Evolutionary conservation across 2,797 vertebrate genomes (phyloP), one percentile per base, ranked within the genome.

Genomic region (Neosilurus mollespiculum): DNA sequence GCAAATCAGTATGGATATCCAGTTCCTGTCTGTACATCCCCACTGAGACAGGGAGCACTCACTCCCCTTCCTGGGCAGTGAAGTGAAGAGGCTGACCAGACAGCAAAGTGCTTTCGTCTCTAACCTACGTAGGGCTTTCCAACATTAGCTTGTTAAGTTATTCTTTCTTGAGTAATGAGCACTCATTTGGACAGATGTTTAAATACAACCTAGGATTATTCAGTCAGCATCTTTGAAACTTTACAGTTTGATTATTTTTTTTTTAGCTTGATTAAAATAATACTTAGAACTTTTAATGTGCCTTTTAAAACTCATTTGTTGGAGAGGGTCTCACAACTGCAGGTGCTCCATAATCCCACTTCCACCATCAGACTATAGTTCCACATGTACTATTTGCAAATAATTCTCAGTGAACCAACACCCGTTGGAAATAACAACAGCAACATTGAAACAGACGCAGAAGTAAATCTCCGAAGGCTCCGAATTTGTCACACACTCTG

Each of bases 11-110:
- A 66, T 72, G 73, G 75, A 80, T 75, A 86, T 87, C 73, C 86
- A 82, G 78, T 79, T 88, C 88, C 87, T 86, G 83, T 86, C 80
- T 59, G 30, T 84, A 81, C 67, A 54, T 81, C 81, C 77, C 78
- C 73, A 4, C 69, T 69, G 77, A 84, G 73, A 64, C 82, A 49
- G 15, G 9, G 75, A 80, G 80, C 84, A 77, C 72, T 80, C 37
- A 79, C 61, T 30, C 53, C 66, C 43, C 81, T 85, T 87, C 82
- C 86, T 87, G 81, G 81, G n/a, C 58, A 73, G 1, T 11, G 24
- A 10, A 43, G 10, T 72, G 56, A 66, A 24, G 77, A 51, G 54
- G 12, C 75, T 79, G 18, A 12, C 58, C 30, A 58, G 12, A 67
- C 49, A 4, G 43, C 66, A 70, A 49, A 7, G n/a, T 43, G n/a